Conservation (phyloP, 2,113 vertebrate species). For the Aythya baeri region DNA sequence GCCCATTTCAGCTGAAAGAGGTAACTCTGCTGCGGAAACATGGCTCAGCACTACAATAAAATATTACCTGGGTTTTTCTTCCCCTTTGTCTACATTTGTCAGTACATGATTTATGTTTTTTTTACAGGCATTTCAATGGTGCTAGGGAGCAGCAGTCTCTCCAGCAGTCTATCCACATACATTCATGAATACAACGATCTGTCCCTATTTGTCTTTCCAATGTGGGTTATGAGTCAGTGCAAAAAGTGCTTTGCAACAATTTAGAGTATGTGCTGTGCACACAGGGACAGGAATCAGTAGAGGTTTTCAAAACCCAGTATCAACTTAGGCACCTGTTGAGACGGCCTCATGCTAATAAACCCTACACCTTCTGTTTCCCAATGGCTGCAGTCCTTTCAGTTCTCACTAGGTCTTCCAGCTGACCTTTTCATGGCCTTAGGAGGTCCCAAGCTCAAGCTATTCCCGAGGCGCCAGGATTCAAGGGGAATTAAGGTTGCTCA, state of each 20-base stretch:
- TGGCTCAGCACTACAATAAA: neutral
- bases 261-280: neutral
- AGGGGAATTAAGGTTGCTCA: neutral
- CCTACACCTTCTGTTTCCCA: neutral
- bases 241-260: slow-evolving; percentile 3
- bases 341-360: neutral
- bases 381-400: neutral
- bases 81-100: neutral
- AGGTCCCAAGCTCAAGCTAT: neutral
- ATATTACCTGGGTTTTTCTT: neutral
- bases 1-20: slow-evolving; percentile 15
- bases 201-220: neutral
- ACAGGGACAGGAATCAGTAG: neutral
- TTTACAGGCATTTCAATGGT: neutral
- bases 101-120: neutral
- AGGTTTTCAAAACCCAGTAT: neutral
- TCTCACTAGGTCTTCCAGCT: neutral
- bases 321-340: neutral
- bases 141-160: neutral
- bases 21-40: neutral
- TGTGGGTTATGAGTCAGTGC: neutral
- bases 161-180: neutral
- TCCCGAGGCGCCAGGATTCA: neutral
- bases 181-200: neutral
- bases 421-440: neutral